These are phyloP conservation scores for Nycticebus coucang DNA, from an alignment of 2,113 vertebrate species.

Conservation along the genomic window DNA sequence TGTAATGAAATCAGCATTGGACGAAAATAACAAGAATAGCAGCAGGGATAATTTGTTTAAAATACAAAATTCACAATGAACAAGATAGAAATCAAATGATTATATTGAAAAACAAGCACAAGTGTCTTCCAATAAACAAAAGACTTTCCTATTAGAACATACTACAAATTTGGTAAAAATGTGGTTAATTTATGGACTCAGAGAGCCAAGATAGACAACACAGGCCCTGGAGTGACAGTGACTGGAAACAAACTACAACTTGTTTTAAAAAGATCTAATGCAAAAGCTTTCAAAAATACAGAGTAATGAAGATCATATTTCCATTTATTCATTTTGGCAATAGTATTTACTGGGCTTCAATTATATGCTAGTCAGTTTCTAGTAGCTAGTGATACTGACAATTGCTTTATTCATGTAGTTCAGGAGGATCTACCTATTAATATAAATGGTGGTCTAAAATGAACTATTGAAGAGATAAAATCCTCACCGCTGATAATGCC, in stretches of 20 bases:
- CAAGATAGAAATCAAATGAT: neutral
- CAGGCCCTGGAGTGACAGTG: neutral
- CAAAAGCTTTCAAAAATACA: neutral
- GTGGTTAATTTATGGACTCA: neutral
- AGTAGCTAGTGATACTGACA: no score
- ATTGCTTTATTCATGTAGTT: neutral
- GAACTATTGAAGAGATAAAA: neutral
- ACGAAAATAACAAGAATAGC: neutral
- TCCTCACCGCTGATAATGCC: neutral
- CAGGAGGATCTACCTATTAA: accelerated
- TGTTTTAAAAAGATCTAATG: neutral
- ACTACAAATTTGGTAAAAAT: neutral
- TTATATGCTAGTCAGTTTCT: neutral
- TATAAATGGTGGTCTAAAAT: neutral
- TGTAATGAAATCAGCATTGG: neutral
- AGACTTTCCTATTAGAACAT: neutral
- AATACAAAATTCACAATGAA: neutral
- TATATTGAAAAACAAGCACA: neutral
- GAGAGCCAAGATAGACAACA: neutral
- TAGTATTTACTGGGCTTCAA: neutral
- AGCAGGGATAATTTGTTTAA: neutral
- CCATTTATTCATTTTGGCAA: neutral
- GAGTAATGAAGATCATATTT: neutral
- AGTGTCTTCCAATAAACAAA: neutral
- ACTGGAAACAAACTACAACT: neutral